Evolutionary conservation across 2,888 invertebrate genomes (phyloP), one percentile per base, ranked within the genome.

Genomic region (Thysanoteuthis rhombus): DNA sequence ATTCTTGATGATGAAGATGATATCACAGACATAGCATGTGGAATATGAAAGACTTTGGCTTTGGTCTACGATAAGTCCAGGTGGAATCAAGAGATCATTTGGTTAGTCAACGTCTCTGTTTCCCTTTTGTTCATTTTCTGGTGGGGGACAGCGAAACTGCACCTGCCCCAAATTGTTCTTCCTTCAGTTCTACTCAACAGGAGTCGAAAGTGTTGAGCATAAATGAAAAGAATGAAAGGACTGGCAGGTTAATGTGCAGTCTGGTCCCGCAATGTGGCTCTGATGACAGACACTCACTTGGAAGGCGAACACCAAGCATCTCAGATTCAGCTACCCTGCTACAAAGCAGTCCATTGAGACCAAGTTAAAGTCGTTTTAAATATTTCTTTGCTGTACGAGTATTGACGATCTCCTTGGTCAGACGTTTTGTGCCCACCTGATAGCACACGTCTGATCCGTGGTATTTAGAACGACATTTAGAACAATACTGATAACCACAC

Each of bases 401-500:
- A 52, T 95, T 95, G 32, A 95, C 95, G 6, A 95, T 92, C n/a
- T 94, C 95, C 1, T 94, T 94, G 93, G 95, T 95, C 16, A 94
- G 91, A 90, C 95, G 94, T 94, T 95, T 95, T 4, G 93, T 92
- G 0, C 93, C 94, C 25, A 95, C 94, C 10, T 95, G 95, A 42
- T 93, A 94, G 94, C 96, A 96, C 16, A 95, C 94, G 90, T 93
- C 94, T 0, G 95, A 94, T 12, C 95, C 94, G 90, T 96, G 96
- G 93, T 95, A 96, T 8, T 94, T 94, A 32, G 94, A 52, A 12
- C 95, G 94, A 94, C 96, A 96, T 52, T 95, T 95, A 16, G 94
- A 94, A 94, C 96, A 96, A 94, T 95, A 96, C 93, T 96, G 95
- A 94, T 94, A 95, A 16, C 47, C 36, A 94, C 96, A 96, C 16